A percentile compares a stretch with the other conserved stretches of the same genome.
These are phyloP conservation scores for Agrochola circellaris DNA, from an alignment of 2,888 invertebrate genomes.

Conservation along the genomic window DNA sequence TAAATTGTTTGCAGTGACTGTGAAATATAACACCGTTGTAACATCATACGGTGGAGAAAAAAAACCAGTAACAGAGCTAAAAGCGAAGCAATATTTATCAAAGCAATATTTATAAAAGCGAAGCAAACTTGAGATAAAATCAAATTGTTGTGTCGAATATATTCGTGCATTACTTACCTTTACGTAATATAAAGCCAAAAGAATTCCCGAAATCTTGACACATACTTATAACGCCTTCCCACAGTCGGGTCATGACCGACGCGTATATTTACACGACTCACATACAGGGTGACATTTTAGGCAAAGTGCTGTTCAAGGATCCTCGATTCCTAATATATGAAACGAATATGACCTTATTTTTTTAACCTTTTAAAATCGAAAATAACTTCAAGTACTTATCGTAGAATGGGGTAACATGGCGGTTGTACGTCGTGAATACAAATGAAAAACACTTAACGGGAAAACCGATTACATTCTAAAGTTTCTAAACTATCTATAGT, in stretches of 20 bases:
- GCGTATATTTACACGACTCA: slow-evolving; percentile 33
- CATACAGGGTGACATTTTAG: slow-evolving; percentile 47
- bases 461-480: slow-evolving; percentile 1
- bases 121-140: slow-evolving; percentile 14
- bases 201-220: slow-evolving; percentile 21
- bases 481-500: not conserved
- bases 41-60: not conserved
- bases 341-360: slow-evolving; percentile 18
- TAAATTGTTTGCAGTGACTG: slow-evolving; percentile 8
- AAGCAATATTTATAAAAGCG: not conserved
- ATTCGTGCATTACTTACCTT: slow-evolving; percentile 3
- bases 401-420: not conserved
- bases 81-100: not conserved
- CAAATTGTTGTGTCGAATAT: slow-evolving; percentile 23
- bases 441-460: not conserved
- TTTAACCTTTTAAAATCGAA: slow-evolving; percentile 9
- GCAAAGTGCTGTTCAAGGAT: slow-evolving; percentile 12
- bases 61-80: too few relatives aligned
- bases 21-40: slow-evolving; percentile 38
- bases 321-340: slow-evolving; percentile 6
- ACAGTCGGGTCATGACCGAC: slow-evolving; percentile 35
- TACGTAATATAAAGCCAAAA: slow-evolving; percentile 27
- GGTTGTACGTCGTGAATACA: not conserved
- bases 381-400: not conserved
- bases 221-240: slow-evolving; percentile 35